phyloP scores from a whole-genome alignment of 2,113 vertebrate species.

The Lophotis ruficrista region DNA sequence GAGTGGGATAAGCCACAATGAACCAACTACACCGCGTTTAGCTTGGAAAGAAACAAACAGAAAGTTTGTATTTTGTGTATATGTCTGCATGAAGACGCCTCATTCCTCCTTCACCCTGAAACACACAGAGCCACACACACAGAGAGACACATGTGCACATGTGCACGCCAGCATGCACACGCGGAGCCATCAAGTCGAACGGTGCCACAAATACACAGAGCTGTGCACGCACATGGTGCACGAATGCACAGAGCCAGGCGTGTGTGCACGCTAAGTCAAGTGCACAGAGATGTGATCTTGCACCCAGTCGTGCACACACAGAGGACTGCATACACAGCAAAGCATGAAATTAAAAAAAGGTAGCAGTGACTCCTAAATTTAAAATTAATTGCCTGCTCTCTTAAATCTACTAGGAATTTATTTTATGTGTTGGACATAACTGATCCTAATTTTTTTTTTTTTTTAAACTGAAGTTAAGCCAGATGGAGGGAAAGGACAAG shows the following conservation, averaged over 20 bases:
- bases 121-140: background rate
- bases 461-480: background rate
- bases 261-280: accelerated
- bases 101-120: background rate
- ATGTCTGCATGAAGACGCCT: background rate
- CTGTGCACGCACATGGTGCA: accelerated
- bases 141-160: accelerated
- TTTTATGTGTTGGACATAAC: background rate
- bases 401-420: background rate
- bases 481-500: background rate
- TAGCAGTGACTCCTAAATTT: background rate
- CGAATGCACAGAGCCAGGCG: accelerated
- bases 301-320: background rate
- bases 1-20: background rate
- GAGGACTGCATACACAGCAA: background rate
- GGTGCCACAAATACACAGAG: accelerated
- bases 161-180: accelerated
- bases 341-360: background rate
- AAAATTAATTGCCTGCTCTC: background rate
- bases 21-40: background rate
- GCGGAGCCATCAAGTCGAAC: accelerated
- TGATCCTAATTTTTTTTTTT: background rate
- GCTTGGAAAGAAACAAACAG: background rate
- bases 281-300: accelerated
- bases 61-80: background rate